Evolutionary conservation across 2,113 vertebrate species (phyloP).

Genomic region (Smithornis capensis): DNA sequence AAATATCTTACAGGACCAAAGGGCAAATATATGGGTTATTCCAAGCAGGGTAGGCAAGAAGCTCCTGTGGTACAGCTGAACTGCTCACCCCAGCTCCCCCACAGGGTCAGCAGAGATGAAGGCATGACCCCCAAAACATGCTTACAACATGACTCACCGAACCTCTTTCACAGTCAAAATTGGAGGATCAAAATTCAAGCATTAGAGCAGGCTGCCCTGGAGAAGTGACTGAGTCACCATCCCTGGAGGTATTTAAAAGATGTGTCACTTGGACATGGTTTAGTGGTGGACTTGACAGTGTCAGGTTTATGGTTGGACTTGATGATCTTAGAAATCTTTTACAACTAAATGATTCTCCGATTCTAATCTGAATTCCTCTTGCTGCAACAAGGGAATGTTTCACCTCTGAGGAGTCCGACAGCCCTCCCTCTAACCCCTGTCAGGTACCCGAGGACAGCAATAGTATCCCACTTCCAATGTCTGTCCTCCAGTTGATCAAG

Average conservation of each 20-base stretch:
- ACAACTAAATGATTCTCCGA: neutral
- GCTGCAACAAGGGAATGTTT: neutral
- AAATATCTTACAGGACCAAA: neutral
- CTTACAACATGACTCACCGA: neutral
- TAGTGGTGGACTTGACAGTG: neutral
- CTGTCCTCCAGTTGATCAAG: neutral
- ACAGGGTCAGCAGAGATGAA: neutral
- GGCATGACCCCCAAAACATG: fast-evolving
- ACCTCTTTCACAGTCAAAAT: neutral
- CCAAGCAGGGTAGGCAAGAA: neutral
- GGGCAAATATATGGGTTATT: neutral
- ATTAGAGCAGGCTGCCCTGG: neutral
- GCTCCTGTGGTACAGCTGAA: neutral
- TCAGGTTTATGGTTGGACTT: neutral
- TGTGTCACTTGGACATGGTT: neutral
- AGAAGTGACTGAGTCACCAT: neutral
- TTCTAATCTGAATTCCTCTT: neutral
- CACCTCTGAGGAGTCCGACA: neutral
- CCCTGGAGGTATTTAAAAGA: neutral
- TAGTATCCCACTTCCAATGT: neutral
- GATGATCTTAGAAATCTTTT: neutral
- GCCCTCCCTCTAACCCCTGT: neutral
- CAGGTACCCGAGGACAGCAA: neutral
- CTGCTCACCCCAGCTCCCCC: neutral
- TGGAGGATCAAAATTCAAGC: neutral